Percentiles rank a stretch among this genome's conserved stretches.
phyloP scores from a whole-genome alignment of 2,888 invertebrate species.

The Clanis bilineata region DNA sequence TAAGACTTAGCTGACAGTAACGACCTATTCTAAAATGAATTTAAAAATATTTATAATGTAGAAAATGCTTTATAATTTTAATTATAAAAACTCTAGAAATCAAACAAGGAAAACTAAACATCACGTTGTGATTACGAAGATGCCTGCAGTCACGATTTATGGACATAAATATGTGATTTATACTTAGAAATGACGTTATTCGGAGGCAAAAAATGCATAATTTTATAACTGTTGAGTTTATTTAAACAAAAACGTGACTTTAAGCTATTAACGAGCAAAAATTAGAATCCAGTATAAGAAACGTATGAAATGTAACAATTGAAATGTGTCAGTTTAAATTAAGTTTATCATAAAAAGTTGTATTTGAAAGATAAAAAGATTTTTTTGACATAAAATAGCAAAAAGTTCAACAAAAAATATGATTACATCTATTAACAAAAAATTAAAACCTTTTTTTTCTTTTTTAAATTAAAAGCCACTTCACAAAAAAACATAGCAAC shows the following conservation, averaged over 20 bases:
- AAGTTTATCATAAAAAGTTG: too few relatives aligned
- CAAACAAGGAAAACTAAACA: not conserved
- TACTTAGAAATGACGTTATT: constrained; percentile 15
- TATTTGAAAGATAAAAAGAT: too few relatives aligned
- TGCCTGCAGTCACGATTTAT: constrained; percentile 12
- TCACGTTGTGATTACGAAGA: constrained; percentile 8
- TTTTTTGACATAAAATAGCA: too few relatives aligned
- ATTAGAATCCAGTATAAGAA: not conserved
- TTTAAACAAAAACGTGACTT: constrained; percentile 8
- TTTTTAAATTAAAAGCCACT: too few relatives aligned
- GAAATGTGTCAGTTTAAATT: too few relatives aligned
- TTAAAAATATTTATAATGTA: too few relatives aligned
- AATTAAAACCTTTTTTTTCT: too few relatives aligned
- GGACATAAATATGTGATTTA: not conserved
- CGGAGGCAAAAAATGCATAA: constrained; percentile 1
- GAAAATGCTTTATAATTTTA: not conserved
- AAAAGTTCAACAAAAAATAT: too few relatives aligned
- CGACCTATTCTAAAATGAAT: too few relatives aligned
- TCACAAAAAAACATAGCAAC: too few relatives aligned
- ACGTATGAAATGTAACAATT: not conserved
- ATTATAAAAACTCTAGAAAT: constrained; percentile 6
- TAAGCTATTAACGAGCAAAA: constrained; percentile 6
- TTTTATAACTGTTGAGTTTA: constrained; percentile 4
- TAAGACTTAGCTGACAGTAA: too few relatives aligned
- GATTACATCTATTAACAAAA: too few relatives aligned